Evolutionary conservation across 2,888 invertebrate genomes (phyloP), one percentile per base, ranked within the genome.

Genomic region (Biston betularia): DNA sequence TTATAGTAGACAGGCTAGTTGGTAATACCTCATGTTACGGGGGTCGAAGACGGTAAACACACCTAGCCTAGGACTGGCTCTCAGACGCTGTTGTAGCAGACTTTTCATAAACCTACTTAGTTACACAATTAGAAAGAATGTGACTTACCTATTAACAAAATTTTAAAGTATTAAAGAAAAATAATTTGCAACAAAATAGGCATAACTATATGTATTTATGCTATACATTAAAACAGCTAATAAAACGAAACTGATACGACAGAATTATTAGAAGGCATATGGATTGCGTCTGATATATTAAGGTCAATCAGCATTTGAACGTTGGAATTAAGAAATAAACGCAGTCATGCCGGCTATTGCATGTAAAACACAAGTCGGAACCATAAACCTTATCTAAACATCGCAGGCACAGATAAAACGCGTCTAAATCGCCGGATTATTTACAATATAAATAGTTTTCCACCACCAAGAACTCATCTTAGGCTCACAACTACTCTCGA

Each of bases 381-480:
- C 68, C 68, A 68, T 75, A 75, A 74, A 75, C 54, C 55, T 71
- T 71, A 71, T 74, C 72, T 70, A 73, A 70, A 73, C 69, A 66
- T 70, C 63, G 45, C 68, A 40, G 45, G 63, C 65, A 63, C 63
- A 72, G 56, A 75, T 75, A 76, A 72, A 74, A 72, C 52, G 61
- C 57, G 53, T 68, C 46, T 69, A 69, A 72, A 75, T 79, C 73
- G 63, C 65, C 64, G 63, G 74, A 77, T 67, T 75, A 69, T 80
- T 73, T 74, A 77, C 63, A 69, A 75, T 80, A 77, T 78, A 83
- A 80, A 80, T 79, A 76, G 75, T 77, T 77, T 69, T 71, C 73
- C 69, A 77, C 80, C 79, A 79, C 71, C 75, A 73, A 72, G 72
- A 76, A 74, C 68, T 73, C 74, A 78, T 77, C 74, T 40, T 74